Conservation (phyloP, 1,140 invertebrate species). For the Daktulosphaira vitifoliae region DNA sequence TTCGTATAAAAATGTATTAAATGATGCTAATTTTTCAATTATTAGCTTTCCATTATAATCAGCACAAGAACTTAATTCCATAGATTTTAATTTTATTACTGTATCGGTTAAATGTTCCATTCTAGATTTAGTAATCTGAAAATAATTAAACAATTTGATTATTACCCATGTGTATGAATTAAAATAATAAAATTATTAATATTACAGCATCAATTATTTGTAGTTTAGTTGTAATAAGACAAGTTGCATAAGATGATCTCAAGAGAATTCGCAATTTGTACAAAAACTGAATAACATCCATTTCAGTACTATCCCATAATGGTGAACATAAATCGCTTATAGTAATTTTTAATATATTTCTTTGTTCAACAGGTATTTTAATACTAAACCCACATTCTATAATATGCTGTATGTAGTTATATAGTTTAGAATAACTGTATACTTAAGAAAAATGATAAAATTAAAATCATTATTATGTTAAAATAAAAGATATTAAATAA, state of each 20-base stretch:
- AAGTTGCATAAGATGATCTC: constrained; percentile 17
- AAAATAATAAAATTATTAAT: neutral
- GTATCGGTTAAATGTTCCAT: constrained; percentile 15
- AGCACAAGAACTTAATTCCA: constrained; percentile 20
- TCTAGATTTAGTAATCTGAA: constrained; percentile 9
- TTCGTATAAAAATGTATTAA: constrained; percentile 25
- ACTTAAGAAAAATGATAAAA: constrained; percentile 1
- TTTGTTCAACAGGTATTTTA: constrained; percentile 23
- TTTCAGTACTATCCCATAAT: constrained; percentile 7
- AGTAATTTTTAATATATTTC: constrained; percentile 20
- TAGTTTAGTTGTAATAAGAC: constrained; percentile 11
- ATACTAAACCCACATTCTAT: constrained; percentile 17
- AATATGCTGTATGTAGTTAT: neutral
- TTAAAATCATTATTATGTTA: neutral
- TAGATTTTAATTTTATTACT: constrained; percentile 1
- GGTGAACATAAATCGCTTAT: constrained; percentile 15
- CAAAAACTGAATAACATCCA: constrained; percentile 13
- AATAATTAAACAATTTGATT: neutral
- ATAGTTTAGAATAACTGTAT: neutral
- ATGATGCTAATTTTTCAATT: constrained; percentile 8
- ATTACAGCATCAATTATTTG: constrained; percentile 18
- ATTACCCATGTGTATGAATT: no score
- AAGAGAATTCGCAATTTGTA: constrained; percentile 17
- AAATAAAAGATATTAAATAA: neutral
- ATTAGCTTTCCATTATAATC: constrained; percentile 24